These are phyloP conservation scores for Tadarida brasiliensis DNA, from an alignment of 2,797 vertebrate species.

Conservation along the genomic window DNA sequence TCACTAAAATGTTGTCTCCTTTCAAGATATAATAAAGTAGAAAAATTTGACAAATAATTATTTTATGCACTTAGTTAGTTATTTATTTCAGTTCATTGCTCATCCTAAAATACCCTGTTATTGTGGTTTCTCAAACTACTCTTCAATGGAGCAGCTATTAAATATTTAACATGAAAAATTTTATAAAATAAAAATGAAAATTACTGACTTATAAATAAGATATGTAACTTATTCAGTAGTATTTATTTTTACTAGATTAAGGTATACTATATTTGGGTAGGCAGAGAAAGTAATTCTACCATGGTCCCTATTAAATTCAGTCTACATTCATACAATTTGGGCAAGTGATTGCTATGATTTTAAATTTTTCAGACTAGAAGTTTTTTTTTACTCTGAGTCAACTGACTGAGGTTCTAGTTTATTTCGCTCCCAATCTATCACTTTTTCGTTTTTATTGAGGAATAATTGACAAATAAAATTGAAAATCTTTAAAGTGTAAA, in stretches of 20 bases:
- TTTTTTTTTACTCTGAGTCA: background rate
- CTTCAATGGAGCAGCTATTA: background rate
- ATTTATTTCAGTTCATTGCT: constrained; percentile 34
- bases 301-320: background rate
- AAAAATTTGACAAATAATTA: constrained; percentile 24
- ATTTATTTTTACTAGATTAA: constrained; percentile 21
- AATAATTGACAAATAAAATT: background rate
- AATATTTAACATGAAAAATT: background rate
- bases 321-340: background rate
- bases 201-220: background rate
- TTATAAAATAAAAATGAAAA: constrained; percentile 51
- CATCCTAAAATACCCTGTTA: background rate
- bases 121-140: constrained; percentile 6
- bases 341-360: constrained; percentile 1
- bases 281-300: background rate
- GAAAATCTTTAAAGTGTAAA: background rate
- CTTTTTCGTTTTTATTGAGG: background rate
- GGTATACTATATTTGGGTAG: constrained; percentile 22
- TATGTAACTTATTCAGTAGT: background rate
- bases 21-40: constrained; percentile 31
- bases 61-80: constrained; percentile 20
- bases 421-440: background rate
- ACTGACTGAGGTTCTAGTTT: background rate
- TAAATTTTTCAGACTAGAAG: background rate
- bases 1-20: background rate